phyloP scores from a whole-genome alignment of 92 coral and sea anemone species.

The Scolanthus callimorphus region DNA sequence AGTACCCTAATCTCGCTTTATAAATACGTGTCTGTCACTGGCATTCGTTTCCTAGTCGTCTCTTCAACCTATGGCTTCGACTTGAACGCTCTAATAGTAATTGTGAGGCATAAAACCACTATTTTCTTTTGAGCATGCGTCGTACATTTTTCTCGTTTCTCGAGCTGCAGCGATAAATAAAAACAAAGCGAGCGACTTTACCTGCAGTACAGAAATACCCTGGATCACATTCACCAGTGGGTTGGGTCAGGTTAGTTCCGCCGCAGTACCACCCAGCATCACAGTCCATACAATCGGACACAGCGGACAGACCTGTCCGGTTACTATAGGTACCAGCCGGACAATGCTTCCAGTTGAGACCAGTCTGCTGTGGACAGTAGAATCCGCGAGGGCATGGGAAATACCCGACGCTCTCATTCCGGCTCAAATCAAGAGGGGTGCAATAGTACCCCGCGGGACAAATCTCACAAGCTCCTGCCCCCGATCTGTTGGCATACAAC shows the following conservation, averaged over 20 bases:
- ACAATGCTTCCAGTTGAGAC: slow-evolving; percentile 82
- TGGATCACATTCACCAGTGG: slow-evolving; percentile 68
- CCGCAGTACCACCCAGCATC: slow-evolving; percentile 87
- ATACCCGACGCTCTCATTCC: slow-evolving; percentile 78
- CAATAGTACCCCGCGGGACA: slow-evolving; percentile 84
- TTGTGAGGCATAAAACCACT: too few relatives aligned
- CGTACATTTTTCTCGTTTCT: too few relatives aligned
- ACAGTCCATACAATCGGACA: slow-evolving; percentile 83
- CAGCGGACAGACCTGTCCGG: slow-evolving; percentile 62
- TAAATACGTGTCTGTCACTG: too few relatives aligned
- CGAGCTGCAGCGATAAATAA: too few relatives aligned
- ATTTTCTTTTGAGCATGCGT: too few relatives aligned
- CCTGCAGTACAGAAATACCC: slow-evolving; percentile 95
- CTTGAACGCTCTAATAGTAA: too few relatives aligned
- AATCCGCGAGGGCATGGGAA: slow-evolving; percentile 70
- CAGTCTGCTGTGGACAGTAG: slow-evolving; percentile 88
- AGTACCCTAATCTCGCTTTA: too few relatives aligned
- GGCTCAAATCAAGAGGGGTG: slow-evolving; percentile 69
- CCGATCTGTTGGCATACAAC: slow-evolving; percentile 70
- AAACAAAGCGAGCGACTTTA: too few relatives aligned
- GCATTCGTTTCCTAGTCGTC: too few relatives aligned
- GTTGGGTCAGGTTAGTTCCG: slow-evolving; percentile 83
- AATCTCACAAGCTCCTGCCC: slow-evolving; percentile 52
- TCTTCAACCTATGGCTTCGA: too few relatives aligned
- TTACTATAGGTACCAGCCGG: slow-evolving; percentile 96